Base-by-base conservation (phyloP, 2,113 vertebrate species). In the Perognathus longimembris region DNA sequence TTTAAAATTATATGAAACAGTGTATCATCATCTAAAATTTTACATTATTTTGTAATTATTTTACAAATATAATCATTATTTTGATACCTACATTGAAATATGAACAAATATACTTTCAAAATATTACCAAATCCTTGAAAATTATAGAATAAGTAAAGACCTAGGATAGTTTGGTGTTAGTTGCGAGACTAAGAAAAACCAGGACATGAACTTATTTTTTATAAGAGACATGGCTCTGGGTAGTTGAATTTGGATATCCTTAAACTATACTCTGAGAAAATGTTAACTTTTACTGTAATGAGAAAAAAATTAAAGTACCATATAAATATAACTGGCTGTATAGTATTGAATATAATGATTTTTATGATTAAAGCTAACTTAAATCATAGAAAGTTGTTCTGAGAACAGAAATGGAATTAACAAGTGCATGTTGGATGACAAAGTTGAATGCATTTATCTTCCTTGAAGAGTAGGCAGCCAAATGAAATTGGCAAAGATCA, bases 1-100 rank as follows among this genome's bases (percentile, higher is more conserved):
- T 6, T 78, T 40, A 70, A 88, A 71, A 63, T 34, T 40, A 38
- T 24, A 28, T 93, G 21, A 42, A 75, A 76, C 5, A 66, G 57
- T 70, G 24, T 9, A 84, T 7, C 3, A 81, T 50, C 3, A 75
- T 18, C 11, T 85, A 32, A 45, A 83, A 38, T 2, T 15, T 54
- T 40, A 1, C 10, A 57, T 36, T 81, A 28, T 64, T 82, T 40
- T 83, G 22, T 74, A 74, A 34, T 78, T 42, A 42, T 85, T 88
- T 4, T 34, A n/a, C 40, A 69, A 80, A 4, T 15, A 28, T 36
- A 64, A 8, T 11, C 40, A 54, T 92, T 61, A 67, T 30, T 66
- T 74, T 87, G 26, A 59, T 73, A 67, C 78, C 90, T 81, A 66
- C 76, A 78, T 78, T 38, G 28, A 78, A 64, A n/a, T 71, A 32